phyloP scores from a whole-genome alignment of 2,888 invertebrate genomes.

The Xylota segnis region DNA sequence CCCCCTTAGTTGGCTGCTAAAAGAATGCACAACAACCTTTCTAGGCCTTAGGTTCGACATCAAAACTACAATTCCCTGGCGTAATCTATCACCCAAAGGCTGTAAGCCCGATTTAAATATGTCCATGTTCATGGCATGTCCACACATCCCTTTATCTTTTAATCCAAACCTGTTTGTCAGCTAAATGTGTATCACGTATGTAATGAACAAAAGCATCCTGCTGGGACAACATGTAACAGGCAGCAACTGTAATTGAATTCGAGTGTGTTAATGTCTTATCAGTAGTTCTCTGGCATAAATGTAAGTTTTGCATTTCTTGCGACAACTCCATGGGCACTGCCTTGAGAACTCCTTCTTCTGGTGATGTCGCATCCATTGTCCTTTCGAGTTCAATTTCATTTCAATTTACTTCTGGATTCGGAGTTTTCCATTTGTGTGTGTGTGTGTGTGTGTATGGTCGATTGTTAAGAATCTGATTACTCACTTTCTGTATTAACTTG shows the following conservation, averaged over 20 bases:
- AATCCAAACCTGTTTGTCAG: not conserved
- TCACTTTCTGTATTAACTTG: slow-evolving; percentile 37
- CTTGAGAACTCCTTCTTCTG: slow-evolving; percentile 22
- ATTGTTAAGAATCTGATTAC: slow-evolving; percentile 28
- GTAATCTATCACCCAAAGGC: not conserved
- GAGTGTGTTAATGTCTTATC: slow-evolving; percentile 50
- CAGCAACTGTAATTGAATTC: slow-evolving; percentile 69
- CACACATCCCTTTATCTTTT: not conserved
- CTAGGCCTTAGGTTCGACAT: not conserved
- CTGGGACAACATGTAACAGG: slow-evolving; percentile 25
- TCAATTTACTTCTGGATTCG: slow-evolving; percentile 52
- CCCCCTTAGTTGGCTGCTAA: no score
- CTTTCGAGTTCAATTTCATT: slow-evolving; percentile 59
- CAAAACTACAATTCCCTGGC: not conserved
- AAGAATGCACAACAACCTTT: no score
- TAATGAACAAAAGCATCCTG: not conserved
- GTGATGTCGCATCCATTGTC: slow-evolving; percentile 32
- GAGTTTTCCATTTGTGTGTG: slow-evolving; percentile 32
- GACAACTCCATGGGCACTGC: slow-evolving; percentile 30
- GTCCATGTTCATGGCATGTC: not conserved
- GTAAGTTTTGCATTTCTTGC: slow-evolving; percentile 43
- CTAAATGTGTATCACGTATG: not conserved
- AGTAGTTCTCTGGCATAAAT: slow-evolving; percentile 40
- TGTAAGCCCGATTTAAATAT: not conserved
- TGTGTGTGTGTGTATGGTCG: not conserved